Evolutionary conservation across 2,113 vertebrate species (phyloP), one percentile per base, ranked within the genome.

Genomic region (Cyprinodon variegatus): DNA sequence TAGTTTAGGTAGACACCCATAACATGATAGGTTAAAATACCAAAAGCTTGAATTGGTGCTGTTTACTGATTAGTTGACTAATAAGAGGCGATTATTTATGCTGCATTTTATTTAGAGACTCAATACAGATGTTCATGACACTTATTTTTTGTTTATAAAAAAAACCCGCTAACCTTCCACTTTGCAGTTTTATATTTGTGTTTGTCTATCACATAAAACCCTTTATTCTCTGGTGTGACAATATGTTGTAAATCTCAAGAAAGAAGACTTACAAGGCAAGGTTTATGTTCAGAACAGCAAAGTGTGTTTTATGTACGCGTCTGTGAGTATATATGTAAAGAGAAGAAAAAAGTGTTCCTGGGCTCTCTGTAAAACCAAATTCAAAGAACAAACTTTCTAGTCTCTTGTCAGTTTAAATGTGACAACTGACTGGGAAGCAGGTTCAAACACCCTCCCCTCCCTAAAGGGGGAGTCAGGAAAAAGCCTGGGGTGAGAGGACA

Each of bases 401-500:
- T 64, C 72, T 83, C 77, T 65, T 72, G 79, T 73, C 77, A 76
- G 79, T 83, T 83, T 76, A 75, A 83, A 84, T 59, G 53, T 82
- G 77, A 83, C 76, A 69, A 50, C 71, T 37, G 68, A 70, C 66
- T 83, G 59, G 50, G 61, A 77, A 76, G 65, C 68, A 74, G 65
- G 79, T 91, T 90, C 84, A 87, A 88, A 83, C 85, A 66, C 46
- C 75, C 72, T 10, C 75, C 68, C 81, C 76, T 11, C 68, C 81
- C 77, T 11, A 50, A 86, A 83, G 72, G 79, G 37, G 61, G 71
- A 64, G 76, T 46, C 53, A 74, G 77, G 81, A 79, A 36, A 48
- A 78, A 84, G 88, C 78, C 82, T 61, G 71, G 78, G 83, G 88
- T 83, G 76, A 78, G 78, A 76, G 83, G 76, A 82, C 84, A 79